Evolutionary conservation across 2,888 invertebrate species (phyloP).

Genomic region (Heterodera filipjevi): DNA sequence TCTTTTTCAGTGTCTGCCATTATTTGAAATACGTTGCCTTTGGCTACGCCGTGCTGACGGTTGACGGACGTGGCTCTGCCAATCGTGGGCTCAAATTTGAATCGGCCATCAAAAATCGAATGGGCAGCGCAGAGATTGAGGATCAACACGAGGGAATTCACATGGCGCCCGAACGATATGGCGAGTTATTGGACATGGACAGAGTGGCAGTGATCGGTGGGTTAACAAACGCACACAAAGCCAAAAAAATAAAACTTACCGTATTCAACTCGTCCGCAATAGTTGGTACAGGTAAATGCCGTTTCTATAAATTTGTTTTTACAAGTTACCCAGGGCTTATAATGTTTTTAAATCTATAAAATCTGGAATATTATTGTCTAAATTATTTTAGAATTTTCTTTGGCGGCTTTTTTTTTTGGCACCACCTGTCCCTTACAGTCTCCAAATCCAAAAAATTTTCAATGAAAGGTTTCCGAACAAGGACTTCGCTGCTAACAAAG

Average conservation of each 20-base stretch:
- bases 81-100: slow-evolving; percentile 85
- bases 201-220: slow-evolving; percentile 81
- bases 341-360: no score
- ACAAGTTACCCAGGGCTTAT: no score
- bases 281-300: slow-evolving; percentile 49
- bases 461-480: no score
- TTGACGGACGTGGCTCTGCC: slow-evolving; percentile 92
- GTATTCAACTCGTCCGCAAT: slow-evolving; percentile 93
- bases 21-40: slow-evolving; percentile 82
- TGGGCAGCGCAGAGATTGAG: slow-evolving; percentile 90
- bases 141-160: slow-evolving; percentile 92
- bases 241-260: not conserved
- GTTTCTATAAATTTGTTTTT: no score
- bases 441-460: no score
- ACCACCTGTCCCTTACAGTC: no score
- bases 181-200: slow-evolving; percentile 84
- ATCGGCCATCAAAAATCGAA: slow-evolving; percentile 82
- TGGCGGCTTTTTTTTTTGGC: no score
- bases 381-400: no score
- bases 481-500: no score
- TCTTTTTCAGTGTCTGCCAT: slow-evolving; percentile 42
- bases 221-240: not conserved
- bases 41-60: slow-evolving; percentile 91
- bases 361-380: no score
- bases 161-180: slow-evolving; percentile 79